Conservation (phyloP, 2,888 invertebrate species). For the Keiferia lycopersicella region DNA sequence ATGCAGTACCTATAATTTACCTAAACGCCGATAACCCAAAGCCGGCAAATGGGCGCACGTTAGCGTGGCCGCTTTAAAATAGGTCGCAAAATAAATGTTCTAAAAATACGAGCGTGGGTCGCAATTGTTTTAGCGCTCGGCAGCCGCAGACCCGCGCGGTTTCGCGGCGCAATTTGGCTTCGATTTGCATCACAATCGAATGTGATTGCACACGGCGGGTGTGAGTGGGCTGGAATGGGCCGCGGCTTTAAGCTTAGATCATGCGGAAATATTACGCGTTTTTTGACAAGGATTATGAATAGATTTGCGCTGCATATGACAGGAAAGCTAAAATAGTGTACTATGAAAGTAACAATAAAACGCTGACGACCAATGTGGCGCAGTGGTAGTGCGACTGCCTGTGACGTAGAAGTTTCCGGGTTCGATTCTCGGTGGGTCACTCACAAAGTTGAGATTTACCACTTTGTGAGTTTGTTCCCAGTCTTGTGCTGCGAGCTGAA, state of each 20-base stretch:
- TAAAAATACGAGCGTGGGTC: constrained; percentile 6
- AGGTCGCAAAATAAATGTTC: constrained; percentile 15
- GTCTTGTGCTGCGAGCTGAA: too few relatives aligned
- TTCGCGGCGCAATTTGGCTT: constrained; percentile 49
- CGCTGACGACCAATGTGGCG: too few relatives aligned
- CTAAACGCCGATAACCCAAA: constrained; percentile 10
- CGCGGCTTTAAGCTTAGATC: constrained; percentile 1
- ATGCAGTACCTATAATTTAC: constrained; percentile 5
- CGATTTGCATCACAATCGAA: constrained; percentile 68
- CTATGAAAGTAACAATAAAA: too few relatives aligned
- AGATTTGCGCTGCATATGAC: too few relatives aligned
- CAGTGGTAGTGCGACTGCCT: too few relatives aligned
- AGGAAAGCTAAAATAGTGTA: too few relatives aligned
- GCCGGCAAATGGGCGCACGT: not conserved
- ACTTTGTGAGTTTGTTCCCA: too few relatives aligned
- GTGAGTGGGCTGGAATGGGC: not conserved
- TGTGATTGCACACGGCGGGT: constrained; percentile 55
- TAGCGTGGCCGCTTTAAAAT: constrained; percentile 23
- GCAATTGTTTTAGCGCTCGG: constrained; percentile 27
- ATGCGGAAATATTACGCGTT: not conserved
- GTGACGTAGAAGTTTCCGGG: too few relatives aligned
- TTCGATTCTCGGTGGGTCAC: too few relatives aligned
- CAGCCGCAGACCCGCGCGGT: constrained; percentile 26
- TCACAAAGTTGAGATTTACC: too few relatives aligned
- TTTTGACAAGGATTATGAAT: not conserved